Evolutionary conservation across 2,888 invertebrate species (phyloP).

Genomic region (Calameuta filiformis): DNA sequence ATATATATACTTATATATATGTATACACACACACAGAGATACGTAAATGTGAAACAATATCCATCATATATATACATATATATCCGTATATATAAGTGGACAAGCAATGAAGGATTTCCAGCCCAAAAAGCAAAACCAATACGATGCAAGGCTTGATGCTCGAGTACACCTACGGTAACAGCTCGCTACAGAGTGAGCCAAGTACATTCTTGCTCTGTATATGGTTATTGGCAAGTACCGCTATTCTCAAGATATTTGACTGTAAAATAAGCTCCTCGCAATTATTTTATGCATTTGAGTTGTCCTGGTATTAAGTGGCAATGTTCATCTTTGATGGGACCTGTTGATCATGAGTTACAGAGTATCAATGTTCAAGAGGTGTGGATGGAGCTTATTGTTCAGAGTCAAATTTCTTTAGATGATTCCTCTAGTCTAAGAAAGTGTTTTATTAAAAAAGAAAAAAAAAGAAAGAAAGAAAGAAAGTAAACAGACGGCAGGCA

Average conservation of each 20-base stretch:
- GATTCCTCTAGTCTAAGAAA: constrained; percentile 58
- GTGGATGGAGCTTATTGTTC: constrained; percentile 22
- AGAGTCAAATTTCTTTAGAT: constrained; percentile 59
- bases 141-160: constrained; percentile 67
- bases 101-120: constrained; percentile 67
- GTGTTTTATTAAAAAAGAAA: constrained; percentile 58
- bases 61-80: constrained; percentile 11
- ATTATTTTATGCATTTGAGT: neutral
- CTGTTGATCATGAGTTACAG: too few species aligned
- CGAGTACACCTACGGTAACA: constrained; percentile 64
- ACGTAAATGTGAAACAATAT: neutral
- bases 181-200: constrained; percentile 65
- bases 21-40: neutral
- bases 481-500: constrained; percentile 64
- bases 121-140: constrained; percentile 67
- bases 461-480: constrained; percentile 51
- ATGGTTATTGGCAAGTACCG: constrained; percentile 54
- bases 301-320: neutral
- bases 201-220: constrained; percentile 59
- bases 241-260: constrained; percentile 55
- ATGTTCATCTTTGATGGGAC: too few species aligned
- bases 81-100: constrained; percentile 47
- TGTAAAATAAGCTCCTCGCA: neutral
- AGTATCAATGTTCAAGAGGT: neutral
- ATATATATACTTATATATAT: constrained; percentile 17